Conservation (phyloP, 2,113 vertebrate species). For the Chaetops frenatus region DNA sequence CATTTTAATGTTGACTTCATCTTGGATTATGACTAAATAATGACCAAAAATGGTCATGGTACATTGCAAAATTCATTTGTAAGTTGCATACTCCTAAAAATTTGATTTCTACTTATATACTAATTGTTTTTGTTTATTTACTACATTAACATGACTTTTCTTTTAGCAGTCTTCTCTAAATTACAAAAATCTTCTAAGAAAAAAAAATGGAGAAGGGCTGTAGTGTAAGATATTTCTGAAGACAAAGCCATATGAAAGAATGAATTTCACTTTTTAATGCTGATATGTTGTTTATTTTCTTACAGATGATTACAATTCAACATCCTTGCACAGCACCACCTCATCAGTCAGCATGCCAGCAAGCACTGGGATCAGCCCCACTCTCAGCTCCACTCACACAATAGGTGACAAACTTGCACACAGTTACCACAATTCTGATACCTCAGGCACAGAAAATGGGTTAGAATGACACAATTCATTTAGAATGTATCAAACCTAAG, state of each 20-base stretch:
- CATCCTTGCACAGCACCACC: background rate
- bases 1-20: background rate
- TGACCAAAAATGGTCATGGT: background rate
- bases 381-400: background rate
- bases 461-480: background rate
- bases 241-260: background rate
- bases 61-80: background rate
- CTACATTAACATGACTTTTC: background rate
- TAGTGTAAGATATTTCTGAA: background rate
- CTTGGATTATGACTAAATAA: background rate
- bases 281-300: constrained; percentile 61
- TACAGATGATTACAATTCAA: constrained; percentile 44
- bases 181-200: background rate
- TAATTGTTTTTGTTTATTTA: background rate
- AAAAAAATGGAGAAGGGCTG: background rate
- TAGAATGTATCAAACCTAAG: background rate
- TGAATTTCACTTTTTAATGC: background rate
- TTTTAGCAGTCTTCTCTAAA: background rate
- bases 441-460: background rate
- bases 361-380: constrained; percentile 33
- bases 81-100: background rate
- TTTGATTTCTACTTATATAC: background rate
- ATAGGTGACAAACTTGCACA: constrained; percentile 71
- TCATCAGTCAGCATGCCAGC: constrained; percentile 18
- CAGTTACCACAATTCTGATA: background rate